Percentiles rank a stretch among this genome's conserved stretches.
phyloP scores from a whole-genome alignment of 2,888 invertebrate genomes.

The Stegophylla sp. region DNA sequence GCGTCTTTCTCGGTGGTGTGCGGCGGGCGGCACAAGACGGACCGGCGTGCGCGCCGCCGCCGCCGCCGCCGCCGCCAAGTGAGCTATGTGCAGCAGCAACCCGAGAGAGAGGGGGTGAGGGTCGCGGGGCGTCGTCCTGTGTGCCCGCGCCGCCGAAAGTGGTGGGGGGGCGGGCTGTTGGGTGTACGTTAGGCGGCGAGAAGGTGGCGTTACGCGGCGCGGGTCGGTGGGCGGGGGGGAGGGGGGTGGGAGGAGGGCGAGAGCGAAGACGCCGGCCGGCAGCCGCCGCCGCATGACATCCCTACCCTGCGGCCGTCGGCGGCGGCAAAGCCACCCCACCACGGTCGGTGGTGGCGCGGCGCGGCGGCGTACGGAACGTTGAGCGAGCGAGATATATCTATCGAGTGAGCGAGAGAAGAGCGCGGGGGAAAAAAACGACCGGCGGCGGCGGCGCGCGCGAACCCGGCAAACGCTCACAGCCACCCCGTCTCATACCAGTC shows the following conservation, averaged over 20 bases:
- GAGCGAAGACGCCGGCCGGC: constrained; percentile 57
- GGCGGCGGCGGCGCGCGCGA: constrained; percentile 44
- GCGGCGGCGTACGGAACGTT: not conserved
- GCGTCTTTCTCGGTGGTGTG: constrained; percentile 14
- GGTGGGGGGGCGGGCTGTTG: not conserved
- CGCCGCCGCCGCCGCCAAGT: not conserved
- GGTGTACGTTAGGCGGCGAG: not conserved
- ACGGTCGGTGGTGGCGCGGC: too few relatives aligned
- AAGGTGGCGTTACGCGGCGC: not conserved
- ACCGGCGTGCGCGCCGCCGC: not conserved
- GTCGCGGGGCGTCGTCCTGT: not conserved
- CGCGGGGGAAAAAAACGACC: constrained; percentile 8
- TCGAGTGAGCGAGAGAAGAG: too few relatives aligned
- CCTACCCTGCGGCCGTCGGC: constrained; percentile 39
- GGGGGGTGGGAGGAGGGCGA: too few relatives aligned
- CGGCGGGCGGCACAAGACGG: constrained; percentile 6
- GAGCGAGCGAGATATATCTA: too few relatives aligned
- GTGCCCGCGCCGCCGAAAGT: not conserved
- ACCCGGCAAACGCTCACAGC: constrained; percentile 50
- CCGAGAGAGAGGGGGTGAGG: not conserved
- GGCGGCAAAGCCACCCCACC: constrained; percentile 35
- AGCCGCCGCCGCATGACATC: constrained; percentile 44
- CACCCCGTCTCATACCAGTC: constrained; percentile 50
- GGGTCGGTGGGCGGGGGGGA: not conserved
- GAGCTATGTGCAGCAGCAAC: not conserved